Evolutionary conservation across 2,797 vertebrate species (phyloP), one percentile per base, ranked within the genome.

Genomic region (Heliangelus exortis): DNA sequence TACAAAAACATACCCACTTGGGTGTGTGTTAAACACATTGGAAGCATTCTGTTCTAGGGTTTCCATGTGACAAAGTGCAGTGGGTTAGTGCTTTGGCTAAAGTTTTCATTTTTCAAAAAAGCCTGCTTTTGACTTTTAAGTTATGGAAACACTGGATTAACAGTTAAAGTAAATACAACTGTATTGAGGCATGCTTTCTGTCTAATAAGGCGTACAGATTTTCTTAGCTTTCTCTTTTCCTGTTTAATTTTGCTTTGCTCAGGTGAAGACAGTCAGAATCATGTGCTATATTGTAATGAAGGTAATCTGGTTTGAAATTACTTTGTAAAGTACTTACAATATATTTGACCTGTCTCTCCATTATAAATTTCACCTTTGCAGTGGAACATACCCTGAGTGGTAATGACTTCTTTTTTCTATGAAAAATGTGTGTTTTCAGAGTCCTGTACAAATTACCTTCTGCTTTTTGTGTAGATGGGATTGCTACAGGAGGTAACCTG

Each of bases 141-240:
- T 77, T 71, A 6, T 21, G 51, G 61, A 88, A 89, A 79, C 12
- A 34, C 9, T 22, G 43, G 62, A 66, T 68, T 90, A 57, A 51
- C 58, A 51, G 15, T 78, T 86, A 39, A 82, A 71, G 31, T 23
- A 39, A 68, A 41, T 47, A 43, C 51, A 34, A 28, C 18, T 67
- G 45, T 61, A 36, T 8, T 48, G 50, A 83, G 67, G 45, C n/a
- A 53, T 87, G 11, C 36, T 87, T 95, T 57, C 41, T 1, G 0
- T 92, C 26, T 63, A 31, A 41, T 21, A 57, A 61, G 8, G 22
- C 57, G 2, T 74, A 51, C 53, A 58, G 68, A 54, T 89, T 3
- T 3, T 87, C 36, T 82, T 90, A 94, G 15, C 55, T 82, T 89
- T 95, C 17, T 63, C n/a, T 84, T 89, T 89, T 67, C 34, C 57